These are phyloP conservation scores for Bembecia ichneumoniformis DNA, from an alignment of 2,888 invertebrate genomes.

Conservation along the genomic window DNA sequence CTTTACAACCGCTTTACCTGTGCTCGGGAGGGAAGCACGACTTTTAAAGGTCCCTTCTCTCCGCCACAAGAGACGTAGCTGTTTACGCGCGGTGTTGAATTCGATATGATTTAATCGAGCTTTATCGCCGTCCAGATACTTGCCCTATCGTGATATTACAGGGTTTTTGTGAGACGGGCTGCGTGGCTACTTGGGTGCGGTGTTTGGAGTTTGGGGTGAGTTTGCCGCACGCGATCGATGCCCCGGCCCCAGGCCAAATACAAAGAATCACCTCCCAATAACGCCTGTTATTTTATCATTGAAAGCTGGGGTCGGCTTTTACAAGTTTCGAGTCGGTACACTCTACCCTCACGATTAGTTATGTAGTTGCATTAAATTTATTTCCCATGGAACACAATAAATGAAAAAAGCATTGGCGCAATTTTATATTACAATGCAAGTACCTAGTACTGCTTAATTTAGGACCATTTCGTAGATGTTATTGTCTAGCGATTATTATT, in stretches of 20 bases:
- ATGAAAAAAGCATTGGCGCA: too few relatives aligned
- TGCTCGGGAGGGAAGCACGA: constrained; percentile 9
- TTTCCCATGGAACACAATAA: too few relatives aligned
- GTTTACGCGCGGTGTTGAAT: background rate
- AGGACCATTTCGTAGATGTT: too few relatives aligned
- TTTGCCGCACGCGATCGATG: constrained; percentile 66
- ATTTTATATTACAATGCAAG: too few relatives aligned
- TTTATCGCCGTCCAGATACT: constrained; percentile 23
- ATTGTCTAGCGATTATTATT: too few relatives aligned
- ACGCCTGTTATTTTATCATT: constrained; percentile 33
- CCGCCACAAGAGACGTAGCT: background rate
- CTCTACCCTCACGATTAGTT: too few relatives aligned
- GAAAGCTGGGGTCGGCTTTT: constrained; percentile 4
- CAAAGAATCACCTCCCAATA: constrained; percentile 44
- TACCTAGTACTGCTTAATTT: too few relatives aligned
- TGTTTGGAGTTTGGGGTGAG: constrained; percentile 56
- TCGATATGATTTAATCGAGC: constrained; percentile 6
- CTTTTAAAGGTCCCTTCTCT: background rate
- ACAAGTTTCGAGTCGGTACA: background rate
- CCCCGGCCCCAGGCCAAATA: constrained; percentile 42
- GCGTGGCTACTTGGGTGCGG: constrained; percentile 40
- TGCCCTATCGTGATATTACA: constrained; percentile 20
- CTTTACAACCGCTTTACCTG: constrained; percentile 44
- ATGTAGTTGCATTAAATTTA: too few relatives aligned
- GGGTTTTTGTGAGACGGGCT: constrained; percentile 32